A percentile compares a stretch with the other conserved stretches of the same genome.
These are phyloP conservation scores for Plagodis dolabraria DNA, from an alignment of 2,888 invertebrate genomes.

Conservation along the genomic window DNA sequence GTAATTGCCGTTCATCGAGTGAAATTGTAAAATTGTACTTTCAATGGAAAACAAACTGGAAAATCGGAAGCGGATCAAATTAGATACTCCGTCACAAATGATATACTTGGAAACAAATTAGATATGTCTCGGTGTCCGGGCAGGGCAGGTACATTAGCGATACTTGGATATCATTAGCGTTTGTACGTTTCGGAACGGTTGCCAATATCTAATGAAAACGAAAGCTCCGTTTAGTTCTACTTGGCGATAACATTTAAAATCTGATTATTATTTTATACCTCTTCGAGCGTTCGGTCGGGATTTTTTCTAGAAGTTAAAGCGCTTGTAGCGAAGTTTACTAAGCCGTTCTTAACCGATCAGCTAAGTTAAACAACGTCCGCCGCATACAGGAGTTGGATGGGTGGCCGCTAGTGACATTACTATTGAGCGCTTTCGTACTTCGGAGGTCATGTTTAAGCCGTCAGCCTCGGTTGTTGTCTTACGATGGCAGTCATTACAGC, in stretches of 20 bases:
- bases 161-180: slow-evolving; percentile 15
- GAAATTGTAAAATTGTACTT: slow-evolving; percentile 70
- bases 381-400: too few relatives aligned
- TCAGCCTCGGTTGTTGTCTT: too few relatives aligned
- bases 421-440: too few relatives aligned
- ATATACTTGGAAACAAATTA: slow-evolving; percentile 42
- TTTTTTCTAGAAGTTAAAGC: too few relatives aligned
- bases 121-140: slow-evolving; percentile 37
- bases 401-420: too few relatives aligned
- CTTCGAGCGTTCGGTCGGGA: too few relatives aligned
- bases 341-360: too few relatives aligned
- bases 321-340: too few relatives aligned
- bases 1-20: slow-evolving; percentile 47
- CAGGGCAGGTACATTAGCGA: slow-evolving; percentile 19
- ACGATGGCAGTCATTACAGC: too few relatives aligned
- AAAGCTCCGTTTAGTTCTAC: slow-evolving; percentile 4
- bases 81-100: slow-evolving; percentile 29
- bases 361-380: too few relatives aligned
- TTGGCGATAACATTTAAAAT: not conserved
- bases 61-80: slow-evolving; percentile 63
- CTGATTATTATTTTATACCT: not conserved
- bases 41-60: slow-evolving; percentile 64
- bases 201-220: slow-evolving; percentile 15
- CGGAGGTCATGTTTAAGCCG: too few relatives aligned
- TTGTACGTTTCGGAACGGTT: slow-evolving; percentile 6